Conservation (phyloP, 1,140 invertebrate species). For the Drosophila aff. region DNA sequence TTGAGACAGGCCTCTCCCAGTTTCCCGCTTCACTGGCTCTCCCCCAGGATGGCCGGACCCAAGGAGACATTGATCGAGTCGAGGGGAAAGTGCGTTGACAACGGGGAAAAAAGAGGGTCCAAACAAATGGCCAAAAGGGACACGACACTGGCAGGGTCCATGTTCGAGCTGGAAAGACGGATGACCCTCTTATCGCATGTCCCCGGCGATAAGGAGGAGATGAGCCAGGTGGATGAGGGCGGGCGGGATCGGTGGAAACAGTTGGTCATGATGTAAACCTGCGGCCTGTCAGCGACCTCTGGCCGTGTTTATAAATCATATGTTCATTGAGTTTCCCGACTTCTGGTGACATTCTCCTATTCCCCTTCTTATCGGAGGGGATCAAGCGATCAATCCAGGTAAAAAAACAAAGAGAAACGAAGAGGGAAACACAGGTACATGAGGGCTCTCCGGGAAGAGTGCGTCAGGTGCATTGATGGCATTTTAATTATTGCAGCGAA, state of each 20-base stretch:
- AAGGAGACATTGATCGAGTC: conserved; percentile 14
- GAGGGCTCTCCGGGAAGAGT: conserved; percentile 13
- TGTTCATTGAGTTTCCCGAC: conserved; percentile 53
- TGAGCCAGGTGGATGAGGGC: conserved; percentile 32
- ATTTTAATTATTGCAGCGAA: conserved; percentile 70
- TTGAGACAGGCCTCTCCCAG: too few species aligned
- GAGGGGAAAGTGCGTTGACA: conserved; percentile 24
- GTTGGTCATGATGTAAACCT: conserved; percentile 37
- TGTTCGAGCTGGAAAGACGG: conserved; percentile 23
- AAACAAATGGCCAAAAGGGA: conserved; percentile 12
- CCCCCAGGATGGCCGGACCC: not conserved
- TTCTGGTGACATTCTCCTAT: conserved; percentile 64
- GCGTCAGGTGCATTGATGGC: conserved; percentile 66
- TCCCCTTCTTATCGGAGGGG: conserved; percentile 58
- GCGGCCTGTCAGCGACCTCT: conserved; percentile 49
- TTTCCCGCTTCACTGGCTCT: not conserved
- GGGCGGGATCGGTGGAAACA: conserved; percentile 14
- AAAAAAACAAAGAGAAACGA: not conserved
- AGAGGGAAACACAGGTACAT: conserved; percentile 6
- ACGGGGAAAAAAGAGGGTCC: conserved; percentile 2
- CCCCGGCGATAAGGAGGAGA: conserved; percentile 34
- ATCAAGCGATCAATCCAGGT: conserved; percentile 62
- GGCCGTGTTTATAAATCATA: conserved; percentile 65
- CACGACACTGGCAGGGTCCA: not conserved
- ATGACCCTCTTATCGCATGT: conserved; percentile 50